A percentile compares a stretch with the other conserved stretches of the same genome.
Conservation (phyloP, 2,797 vertebrate genomes). For the Philypnodon macrostomus region DNA sequence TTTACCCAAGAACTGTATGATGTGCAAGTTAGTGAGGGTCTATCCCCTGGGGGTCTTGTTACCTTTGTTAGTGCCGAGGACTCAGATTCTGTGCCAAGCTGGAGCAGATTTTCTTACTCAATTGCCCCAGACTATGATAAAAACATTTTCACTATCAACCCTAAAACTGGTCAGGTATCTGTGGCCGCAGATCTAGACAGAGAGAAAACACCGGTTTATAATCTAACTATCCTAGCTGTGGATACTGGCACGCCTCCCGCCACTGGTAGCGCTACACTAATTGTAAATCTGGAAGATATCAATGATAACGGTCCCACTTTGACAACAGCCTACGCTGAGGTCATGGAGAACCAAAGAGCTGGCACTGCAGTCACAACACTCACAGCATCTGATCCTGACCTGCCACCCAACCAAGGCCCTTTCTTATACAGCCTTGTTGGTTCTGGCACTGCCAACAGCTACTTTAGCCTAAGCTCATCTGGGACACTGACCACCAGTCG, state of each 20-base stretch:
- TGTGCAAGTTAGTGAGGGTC: slow-evolving; percentile 89
- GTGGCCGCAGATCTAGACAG: slow-evolving; percentile 90
- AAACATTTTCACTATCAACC: slow-evolving; percentile 88
- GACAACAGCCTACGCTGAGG: slow-evolving; percentile 81
- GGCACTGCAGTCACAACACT: slow-evolving; percentile 86
- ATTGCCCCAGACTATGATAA: slow-evolving; percentile 84
- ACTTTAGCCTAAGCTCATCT: slow-evolving; percentile 87
- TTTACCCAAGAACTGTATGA: slow-evolving; percentile 89
- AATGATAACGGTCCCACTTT: slow-evolving; percentile 94
- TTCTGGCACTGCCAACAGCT: slow-evolving; percentile 85
- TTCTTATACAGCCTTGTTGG: slow-evolving; percentile 88
- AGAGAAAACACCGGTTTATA: slow-evolving; percentile 88
- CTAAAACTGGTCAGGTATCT: slow-evolving; percentile 93
- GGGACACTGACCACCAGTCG: slow-evolving; percentile 88
- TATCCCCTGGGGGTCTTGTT: slow-evolving; percentile 88
- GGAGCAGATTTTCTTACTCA: slow-evolving; percentile 95
- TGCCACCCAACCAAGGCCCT: slow-evolving; percentile 94
- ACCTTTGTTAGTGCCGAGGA: slow-evolving; percentile 95
- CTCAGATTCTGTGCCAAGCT: slow-evolving; percentile 94
- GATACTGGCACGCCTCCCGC: slow-evolving; percentile 89
- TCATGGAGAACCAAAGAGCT: slow-evolving; percentile 89
- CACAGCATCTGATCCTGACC: slow-evolving; percentile 87
- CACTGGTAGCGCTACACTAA: slow-evolving; percentile 86
- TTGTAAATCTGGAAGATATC: slow-evolving; percentile 94
- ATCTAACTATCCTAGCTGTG: slow-evolving; percentile 88